Evolutionary conservation across 1,140 invertebrate species (phyloP).

Genomic region (Spodoptera litura): DNA sequence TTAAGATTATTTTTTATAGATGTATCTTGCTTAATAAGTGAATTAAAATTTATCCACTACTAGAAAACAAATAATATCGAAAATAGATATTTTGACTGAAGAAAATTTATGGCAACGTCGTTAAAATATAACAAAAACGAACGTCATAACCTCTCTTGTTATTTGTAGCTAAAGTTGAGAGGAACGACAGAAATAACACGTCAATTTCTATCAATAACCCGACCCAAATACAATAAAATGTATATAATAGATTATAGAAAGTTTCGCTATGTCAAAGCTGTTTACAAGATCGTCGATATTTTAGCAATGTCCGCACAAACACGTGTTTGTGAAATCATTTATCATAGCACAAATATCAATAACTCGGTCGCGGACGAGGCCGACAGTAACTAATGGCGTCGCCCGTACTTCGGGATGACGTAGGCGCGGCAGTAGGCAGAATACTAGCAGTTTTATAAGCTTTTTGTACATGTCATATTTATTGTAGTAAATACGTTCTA

Average conservation of each 20-base stretch:
- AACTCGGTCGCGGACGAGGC: slow-evolving; percentile 58
- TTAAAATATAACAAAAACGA: no score
- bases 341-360: slow-evolving; percentile 73
- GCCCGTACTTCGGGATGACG: slow-evolving; percentile 17
- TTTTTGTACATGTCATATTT: background rate
- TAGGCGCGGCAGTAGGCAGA: slow-evolving; percentile 41
- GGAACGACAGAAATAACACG: no score
- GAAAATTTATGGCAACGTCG: no score
- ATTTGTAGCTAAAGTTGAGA: no score
- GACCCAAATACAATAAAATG: slow-evolving; percentile 19
- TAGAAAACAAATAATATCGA: no score
- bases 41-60: no score
- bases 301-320: slow-evolving; percentile 49
- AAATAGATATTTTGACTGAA: no score
- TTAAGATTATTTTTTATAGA: no score
- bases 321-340: slow-evolving; percentile 60
- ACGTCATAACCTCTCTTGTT: no score
- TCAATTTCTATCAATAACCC: no score
- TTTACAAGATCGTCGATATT: slow-evolving; percentile 47
- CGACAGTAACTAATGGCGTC: slow-evolving; percentile 70
- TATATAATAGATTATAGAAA: slow-evolving; percentile 21
- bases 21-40: no score
- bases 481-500: background rate
- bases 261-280: slow-evolving; percentile 42
- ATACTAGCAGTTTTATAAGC: background rate